Base-by-base conservation (phyloP, 2,888 invertebrate genomes). In the Noctua pronuba region DNA sequence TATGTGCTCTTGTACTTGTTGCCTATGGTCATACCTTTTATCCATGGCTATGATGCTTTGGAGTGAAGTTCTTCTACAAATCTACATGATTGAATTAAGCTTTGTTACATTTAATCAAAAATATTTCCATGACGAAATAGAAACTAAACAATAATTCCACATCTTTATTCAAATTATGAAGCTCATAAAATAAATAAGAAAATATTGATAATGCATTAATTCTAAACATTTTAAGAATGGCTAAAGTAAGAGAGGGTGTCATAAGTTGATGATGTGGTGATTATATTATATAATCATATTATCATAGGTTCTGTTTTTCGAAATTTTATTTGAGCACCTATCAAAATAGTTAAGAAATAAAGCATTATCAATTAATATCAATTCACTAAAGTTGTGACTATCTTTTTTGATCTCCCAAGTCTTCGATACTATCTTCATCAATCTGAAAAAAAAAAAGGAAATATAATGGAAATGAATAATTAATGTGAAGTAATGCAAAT, bases 361-460 rank as follows among this genome's bases (percentile, higher is more conserved):
- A 91, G 91, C 88, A 91, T 84, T 91, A 86, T 87, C 85, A 86
- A 83, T 79, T 55, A 52, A 90, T 91, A 84, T 86, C 86, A 86
- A 80, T 86, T 85, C 77, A 87, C 86, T 89, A 84, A 89, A 90
- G 44, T 68, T 82, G 77, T 84, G 76, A 79, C 76, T 83, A 84
- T 82, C 84, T 84, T 82, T 85, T 84, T 82, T 84, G 82, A 95
- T 99, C 99, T 65, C 99, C 99, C 86, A 99, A 97, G 96, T 99
- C 99, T 94, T 99, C 99, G 94, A 99, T 99, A 88, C 97, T 98
- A 93, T 99, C 99, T 95, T 99, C 99, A 95, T 99, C 99, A 94
- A 99, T 84, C 84, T 84, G 84, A 38, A 86, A 83, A 83, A 85
- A 64, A 11, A 5, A 65, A 64, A 66, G 24, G 18, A 77, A 31